phyloP scores from a whole-genome alignment of 2,113 vertebrate genomes.

The Lipotes vexillifer region DNA sequence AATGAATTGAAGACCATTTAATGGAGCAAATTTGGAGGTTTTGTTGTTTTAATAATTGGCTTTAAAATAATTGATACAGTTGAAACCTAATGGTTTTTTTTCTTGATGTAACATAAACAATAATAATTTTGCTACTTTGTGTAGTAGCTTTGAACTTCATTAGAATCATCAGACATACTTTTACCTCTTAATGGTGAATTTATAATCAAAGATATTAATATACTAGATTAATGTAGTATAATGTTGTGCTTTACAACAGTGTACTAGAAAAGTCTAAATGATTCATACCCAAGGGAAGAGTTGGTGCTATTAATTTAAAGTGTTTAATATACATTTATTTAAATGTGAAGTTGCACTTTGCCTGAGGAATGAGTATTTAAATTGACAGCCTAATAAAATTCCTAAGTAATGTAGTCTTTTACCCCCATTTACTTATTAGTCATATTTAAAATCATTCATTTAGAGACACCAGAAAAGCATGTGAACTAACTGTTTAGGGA shows the following conservation, averaged over 20 bases:
- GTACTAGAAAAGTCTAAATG: conserved; percentile 61
- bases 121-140: background rate
- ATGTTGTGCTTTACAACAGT: conserved; percentile 28
- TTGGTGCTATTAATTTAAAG: conserved; percentile 70
- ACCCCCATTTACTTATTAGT: conserved; percentile 63
- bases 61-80: conserved; percentile 10
- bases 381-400: conserved; percentile 77
- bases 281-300: conserved; percentile 67
- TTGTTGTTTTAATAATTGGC: conserved; percentile 4
- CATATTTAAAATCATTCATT: conserved; percentile 70
- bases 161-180: background rate
- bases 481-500: conserved; percentile 71
- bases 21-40: background rate
- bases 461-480: conserved; percentile 62
- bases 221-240: conserved; percentile 20
- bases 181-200: conserved; percentile 36
- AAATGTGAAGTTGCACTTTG: conserved; percentile 73
- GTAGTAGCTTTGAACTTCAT: background rate
- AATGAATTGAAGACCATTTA: conserved; percentile 32
- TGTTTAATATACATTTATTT: conserved; percentile 78
- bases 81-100: background rate
- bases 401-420: conserved; percentile 67
- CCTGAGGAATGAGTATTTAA: conserved; percentile 73
- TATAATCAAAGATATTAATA: conserved; percentile 52
- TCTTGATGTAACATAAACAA: background rate